phyloP scores from a whole-genome alignment of 2,797 vertebrate genomes.

The Masticophis lateralis region DNA sequence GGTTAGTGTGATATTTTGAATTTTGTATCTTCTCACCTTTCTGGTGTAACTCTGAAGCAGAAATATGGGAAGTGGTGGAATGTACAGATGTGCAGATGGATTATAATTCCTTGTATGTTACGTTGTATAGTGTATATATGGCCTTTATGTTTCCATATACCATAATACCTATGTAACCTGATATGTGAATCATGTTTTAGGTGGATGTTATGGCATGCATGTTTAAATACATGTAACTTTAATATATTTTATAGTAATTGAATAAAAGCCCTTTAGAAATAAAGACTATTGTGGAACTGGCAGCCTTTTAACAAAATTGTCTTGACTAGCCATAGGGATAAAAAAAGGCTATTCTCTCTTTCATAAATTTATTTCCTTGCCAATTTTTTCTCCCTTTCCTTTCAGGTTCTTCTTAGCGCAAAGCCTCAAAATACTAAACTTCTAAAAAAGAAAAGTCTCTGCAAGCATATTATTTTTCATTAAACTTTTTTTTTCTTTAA shows the following conservation, averaged over 20 bases:
- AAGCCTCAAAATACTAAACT: not conserved
- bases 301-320: slow-evolving; percentile 3
- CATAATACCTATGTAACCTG: not conserved
- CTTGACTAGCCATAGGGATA: not conserved
- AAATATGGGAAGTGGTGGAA: not conserved
- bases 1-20: not conserved
- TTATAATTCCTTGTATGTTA: not conserved
- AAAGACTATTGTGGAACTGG: not conserved
- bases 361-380: not conserved
- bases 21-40: not conserved
- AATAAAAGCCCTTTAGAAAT: not conserved
- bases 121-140: not conserved
- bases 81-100: not conserved
- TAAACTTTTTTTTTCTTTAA: slow-evolving; percentile 7
- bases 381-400: not conserved
- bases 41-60: not conserved
- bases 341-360: not conserved
- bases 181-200: not conserved
- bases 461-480: slow-evolving; percentile 6
- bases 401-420: not conserved
- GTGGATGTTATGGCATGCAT: not conserved
- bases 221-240: not conserved
- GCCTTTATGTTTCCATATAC: not conserved
- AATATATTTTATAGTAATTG: not conserved
- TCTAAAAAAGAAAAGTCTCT: slow-evolving; percentile 13